Conservation (phyloP, 2,797 vertebrate genomes). For the Phoeniculus purpureus region DNA sequence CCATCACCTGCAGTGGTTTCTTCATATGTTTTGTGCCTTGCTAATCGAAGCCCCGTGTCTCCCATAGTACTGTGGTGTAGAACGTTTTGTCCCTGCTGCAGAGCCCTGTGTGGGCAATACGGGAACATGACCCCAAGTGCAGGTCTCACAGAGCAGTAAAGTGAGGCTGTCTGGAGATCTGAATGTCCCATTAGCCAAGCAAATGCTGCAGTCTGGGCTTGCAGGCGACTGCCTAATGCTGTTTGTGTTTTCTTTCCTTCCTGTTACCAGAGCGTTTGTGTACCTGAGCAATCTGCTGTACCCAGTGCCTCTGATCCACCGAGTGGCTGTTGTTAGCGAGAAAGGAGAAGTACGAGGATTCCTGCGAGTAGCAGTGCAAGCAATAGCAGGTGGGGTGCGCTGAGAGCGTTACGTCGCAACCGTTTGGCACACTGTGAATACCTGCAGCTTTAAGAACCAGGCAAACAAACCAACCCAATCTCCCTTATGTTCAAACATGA, state of each 20-base stretch:
- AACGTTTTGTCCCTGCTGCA: neutral
- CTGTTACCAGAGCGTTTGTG: conserved; percentile 89
- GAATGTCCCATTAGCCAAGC: neutral
- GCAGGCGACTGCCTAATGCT: neutral
- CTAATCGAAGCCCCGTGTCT: neutral
- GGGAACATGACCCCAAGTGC: neutral
- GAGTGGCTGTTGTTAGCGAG: conserved; percentile 95
- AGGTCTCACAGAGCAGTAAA: neutral
- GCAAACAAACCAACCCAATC: rapidly evolving
- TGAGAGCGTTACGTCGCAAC: neutral
- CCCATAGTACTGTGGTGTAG: neutral
- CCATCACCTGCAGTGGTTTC: neutral
- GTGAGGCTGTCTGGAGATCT: neutral
- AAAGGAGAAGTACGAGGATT: conserved; percentile 96
- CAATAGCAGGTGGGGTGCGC: conserved; percentile 89
- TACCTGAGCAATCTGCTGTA: conserved; percentile 99
- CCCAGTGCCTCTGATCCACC: conserved; percentile 95
- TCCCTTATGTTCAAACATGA: rapidly evolving
- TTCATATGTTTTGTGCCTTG: neutral
- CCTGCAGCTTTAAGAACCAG: neutral
- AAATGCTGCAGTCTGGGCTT: neutral
- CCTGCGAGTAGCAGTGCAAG: conserved; percentile 95
- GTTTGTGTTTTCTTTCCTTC: conserved; percentile 37
- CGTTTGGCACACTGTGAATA: neutral
- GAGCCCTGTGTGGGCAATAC: neutral